Evolutionary conservation across 2,113 vertebrate genomes (phyloP).

Genomic region (Lanius ludovicianus): DNA sequence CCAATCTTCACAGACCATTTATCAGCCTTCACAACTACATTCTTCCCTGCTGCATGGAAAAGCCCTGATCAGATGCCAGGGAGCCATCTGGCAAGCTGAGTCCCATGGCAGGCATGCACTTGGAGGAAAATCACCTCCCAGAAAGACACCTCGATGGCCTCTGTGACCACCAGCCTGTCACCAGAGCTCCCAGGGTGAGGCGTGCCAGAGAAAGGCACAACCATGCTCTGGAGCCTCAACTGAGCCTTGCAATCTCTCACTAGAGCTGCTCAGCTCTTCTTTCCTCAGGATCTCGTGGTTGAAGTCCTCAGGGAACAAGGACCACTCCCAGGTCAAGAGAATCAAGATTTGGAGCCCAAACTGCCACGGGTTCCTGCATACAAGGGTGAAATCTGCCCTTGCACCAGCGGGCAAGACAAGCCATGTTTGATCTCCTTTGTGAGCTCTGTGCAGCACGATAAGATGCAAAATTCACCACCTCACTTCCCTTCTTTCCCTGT

Average conservation of each 20-base stretch:
- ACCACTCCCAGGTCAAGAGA: background rate
- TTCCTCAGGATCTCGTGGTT: background rate
- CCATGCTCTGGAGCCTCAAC: background rate
- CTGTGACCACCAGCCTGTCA: background rate
- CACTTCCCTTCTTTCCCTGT: rapidly evolving
- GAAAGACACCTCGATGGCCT: background rate
- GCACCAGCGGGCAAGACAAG: background rate
- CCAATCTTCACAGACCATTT: constrained; percentile 13
- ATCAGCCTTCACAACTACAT: background rate
- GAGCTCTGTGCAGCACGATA: background rate
- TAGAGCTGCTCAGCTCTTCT: background rate
- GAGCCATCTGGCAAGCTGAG: background rate
- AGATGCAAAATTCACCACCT: background rate
- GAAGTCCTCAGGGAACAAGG: background rate
- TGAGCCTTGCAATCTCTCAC: background rate
- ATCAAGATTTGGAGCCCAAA: background rate
- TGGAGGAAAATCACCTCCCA: background rate
- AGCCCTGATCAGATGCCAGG: background rate
- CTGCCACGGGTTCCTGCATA: background rate
- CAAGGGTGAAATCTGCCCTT: background rate
- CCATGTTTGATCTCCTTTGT: background rate
- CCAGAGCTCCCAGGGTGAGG: background rate
- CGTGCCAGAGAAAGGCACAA: background rate
- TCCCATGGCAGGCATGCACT: background rate
- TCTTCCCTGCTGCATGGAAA: background rate